Conservation (phyloP, 2,113 vertebrate genomes). For the Emydura subglobosa region DNA sequence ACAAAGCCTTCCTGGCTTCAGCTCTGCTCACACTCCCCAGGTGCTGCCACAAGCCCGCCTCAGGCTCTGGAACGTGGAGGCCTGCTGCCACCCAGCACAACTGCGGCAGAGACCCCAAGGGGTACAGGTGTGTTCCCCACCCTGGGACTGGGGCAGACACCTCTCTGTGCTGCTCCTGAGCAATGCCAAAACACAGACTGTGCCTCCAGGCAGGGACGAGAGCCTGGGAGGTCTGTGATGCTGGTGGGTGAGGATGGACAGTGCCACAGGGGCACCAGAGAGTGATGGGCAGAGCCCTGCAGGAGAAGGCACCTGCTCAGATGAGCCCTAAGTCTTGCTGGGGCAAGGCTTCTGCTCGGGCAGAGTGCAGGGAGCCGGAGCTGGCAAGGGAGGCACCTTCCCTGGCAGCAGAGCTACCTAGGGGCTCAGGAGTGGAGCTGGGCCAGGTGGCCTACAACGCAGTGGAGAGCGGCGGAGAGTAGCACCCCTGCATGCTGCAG, state of each 20-base stretch:
- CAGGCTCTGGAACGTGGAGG: too few relatives aligned
- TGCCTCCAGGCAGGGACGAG: neutral
- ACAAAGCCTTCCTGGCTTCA: too few relatives aligned
- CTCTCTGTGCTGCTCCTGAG: too few relatives aligned
- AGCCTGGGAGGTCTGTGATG: conserved; percentile 7
- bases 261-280: neutral
- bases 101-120: too few relatives aligned
- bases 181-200: too few relatives aligned
- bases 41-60: too few relatives aligned
- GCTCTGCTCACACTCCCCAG: too few relatives aligned
- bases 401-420: neutral
- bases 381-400: neutral
- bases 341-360: neutral
- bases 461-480: neutral
- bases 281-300: neutral
- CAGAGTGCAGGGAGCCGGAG: neutral
- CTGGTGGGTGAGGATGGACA: neutral
- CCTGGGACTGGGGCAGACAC: too few relatives aligned
- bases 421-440: neutral
- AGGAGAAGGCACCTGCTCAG: neutral
- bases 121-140: too few relatives aligned
- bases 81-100: too few relatives aligned
- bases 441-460: neutral
- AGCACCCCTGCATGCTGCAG: too few relatives aligned
- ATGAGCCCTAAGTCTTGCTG: neutral